Evolutionary conservation across 2,888 invertebrate species (phyloP), one percentile per base, ranked within the genome.

Genomic region (Pimpla rufipes): DNA sequence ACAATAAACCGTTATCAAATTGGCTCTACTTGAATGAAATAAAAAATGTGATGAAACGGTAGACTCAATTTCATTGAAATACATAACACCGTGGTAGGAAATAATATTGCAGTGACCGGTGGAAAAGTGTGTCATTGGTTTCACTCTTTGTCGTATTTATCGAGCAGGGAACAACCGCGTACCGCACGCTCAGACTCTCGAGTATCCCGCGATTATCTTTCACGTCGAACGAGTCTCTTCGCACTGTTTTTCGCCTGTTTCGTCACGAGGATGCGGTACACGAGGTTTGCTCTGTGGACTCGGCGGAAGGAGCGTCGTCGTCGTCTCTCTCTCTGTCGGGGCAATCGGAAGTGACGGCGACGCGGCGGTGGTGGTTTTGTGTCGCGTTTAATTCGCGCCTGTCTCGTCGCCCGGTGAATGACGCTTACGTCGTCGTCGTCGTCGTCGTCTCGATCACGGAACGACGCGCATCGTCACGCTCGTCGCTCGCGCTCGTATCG

Each of bases 381-480:
- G 50, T 59, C 67, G 64, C 29, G 29, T 5, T 75, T 67, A 70
- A 75, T 66, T 79, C 77, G 83, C 59, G 64, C 37, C 40, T 64
- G 35, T 59, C 42, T 73, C 64, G 57, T 74, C 64, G 68, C 45
- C 67, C 66, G 29, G 50, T 47, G 11, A 37, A 59, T 42, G 55
- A 57, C 62, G 10, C 66, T 35, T 47, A 64, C 78, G 57, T 71
- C 47, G 66, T 79, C 40, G 42, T 78, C 23, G 37, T 59, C 78
- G 57, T 71, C 47, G 66, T 79, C 40, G 42, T 78, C 23, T 45
- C 62, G 85, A 86, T 86, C 84, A 87, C 86, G 85, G 88, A 88
- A 86, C 85, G 86, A 88, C 86, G 86, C 86, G 88, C 81, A 86
- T 87, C 85, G 86, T 87, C 86, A 86, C 85, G 86, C 81, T 47